Percentiles rank a stretch among this genome's conserved stretches.
Conservation (phyloP, 2,797 vertebrate genomes). For the Todus mexicanus region DNA sequence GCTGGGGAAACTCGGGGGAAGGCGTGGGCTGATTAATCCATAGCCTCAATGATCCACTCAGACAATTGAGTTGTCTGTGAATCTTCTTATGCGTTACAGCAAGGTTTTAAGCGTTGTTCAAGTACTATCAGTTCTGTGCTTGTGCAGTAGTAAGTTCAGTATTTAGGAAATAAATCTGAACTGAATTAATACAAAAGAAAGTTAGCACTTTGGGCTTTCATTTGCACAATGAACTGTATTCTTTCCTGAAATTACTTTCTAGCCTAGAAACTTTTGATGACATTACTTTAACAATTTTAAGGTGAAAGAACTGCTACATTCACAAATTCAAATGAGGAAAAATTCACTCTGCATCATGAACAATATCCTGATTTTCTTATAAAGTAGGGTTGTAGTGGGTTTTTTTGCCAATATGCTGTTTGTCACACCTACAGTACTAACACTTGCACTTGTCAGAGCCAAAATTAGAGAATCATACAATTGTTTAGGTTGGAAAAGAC, state of each 20-base stretch:
- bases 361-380: not conserved
- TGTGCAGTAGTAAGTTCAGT: not conserved
- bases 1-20: not conserved
- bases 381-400: not conserved
- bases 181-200: not conserved
- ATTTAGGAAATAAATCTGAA: not conserved
- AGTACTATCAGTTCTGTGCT: not conserved
- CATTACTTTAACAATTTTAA: not conserved
- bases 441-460: not conserved
- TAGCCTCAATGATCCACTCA: not conserved
- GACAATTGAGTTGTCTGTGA: not conserved
- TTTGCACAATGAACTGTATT: not conserved
- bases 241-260: not conserved
- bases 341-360: not conserved
- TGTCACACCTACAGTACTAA: not conserved
- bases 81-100: not conserved
- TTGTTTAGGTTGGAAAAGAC: too few species aligned
- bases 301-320: not conserved
- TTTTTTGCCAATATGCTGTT: not conserved
- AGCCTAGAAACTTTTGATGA: not conserved
- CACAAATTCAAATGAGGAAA: not conserved
- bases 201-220: not conserved
- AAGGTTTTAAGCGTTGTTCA: not conserved
- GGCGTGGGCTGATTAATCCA: not conserved
- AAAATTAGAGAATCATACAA: too few species aligned